Conservation (phyloP, 2,888 invertebrate genomes). For the Himalopsyche japonica region DNA sequence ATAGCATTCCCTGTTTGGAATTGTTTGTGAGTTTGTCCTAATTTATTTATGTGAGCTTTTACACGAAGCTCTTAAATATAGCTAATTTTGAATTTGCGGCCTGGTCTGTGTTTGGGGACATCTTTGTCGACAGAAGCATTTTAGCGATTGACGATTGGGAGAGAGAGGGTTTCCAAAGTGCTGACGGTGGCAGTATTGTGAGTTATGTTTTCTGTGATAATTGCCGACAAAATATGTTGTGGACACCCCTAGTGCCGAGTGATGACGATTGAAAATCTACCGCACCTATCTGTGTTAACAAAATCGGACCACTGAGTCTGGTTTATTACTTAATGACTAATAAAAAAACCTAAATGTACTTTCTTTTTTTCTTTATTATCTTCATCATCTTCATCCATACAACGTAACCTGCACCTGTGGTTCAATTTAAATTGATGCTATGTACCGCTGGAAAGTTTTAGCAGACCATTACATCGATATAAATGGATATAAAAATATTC, state of each 20-base stretch:
- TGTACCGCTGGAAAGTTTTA: too few relatives aligned
- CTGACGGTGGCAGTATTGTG: not conserved
- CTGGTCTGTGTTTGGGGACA: not conserved
- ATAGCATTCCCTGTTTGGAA: not conserved
- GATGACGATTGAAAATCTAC: not conserved
- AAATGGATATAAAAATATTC: too few relatives aligned
- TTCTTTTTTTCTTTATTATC: not conserved
- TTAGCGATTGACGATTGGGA: not conserved
- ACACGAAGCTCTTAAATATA: not conserved
- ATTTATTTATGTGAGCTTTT: not conserved
- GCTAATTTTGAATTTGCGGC: not conserved
- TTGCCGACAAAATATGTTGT: not conserved
- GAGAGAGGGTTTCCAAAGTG: not conserved
- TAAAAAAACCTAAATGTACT: not conserved
- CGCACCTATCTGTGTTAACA: not conserved
- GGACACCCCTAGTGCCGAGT: not conserved
- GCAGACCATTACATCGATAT: too few relatives aligned
- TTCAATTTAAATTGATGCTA: too few relatives aligned
- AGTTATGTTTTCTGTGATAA: constrained; percentile 16
- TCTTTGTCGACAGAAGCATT: not conserved
- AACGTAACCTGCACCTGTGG: too few relatives aligned
- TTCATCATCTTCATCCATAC: not conserved
- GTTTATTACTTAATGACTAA: not conserved
- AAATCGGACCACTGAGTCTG: not conserved
- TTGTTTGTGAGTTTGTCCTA: not conserved